Base-by-base conservation (phyloP, 2,797 vertebrate genomes). In the Anolis apletophallus region DNA sequence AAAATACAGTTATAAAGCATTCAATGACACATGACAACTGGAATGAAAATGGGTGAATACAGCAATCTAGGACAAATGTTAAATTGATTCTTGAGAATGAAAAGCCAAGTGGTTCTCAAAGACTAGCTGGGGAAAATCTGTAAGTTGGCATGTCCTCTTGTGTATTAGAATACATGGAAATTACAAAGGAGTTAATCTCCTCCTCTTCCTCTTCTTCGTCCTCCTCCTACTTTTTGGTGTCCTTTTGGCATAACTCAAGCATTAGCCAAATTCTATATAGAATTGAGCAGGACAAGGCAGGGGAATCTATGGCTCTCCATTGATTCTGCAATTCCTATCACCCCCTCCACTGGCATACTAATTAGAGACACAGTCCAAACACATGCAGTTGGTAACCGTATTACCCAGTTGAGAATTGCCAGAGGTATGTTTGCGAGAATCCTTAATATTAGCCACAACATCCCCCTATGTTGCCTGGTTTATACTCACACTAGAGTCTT, bases 401-500 rank as follows among this genome's bases (percentile, higher is more conserved):
- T 77, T 34, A 8, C 32, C 54, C 12, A 8, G 0, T 3, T 3
- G 85, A 46, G 32, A 82, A 23, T 36, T 23, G 59, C 64, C 17
- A 54, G 9, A 68, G 29, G 32, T 69, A 3, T 78, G n/a, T 78
- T 10, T 34, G 34, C 17, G 74, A 76, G 52, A 54, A 26, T 19
- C 23, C 79, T 50, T 50, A 19, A 74, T 46, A 59, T 83, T 46
- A 73, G 73, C 23, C 26, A n/a, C 29, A 59, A 59, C 81, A 14
- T 73, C 19, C 40, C 23, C 54, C 69, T 13, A 32, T 1, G 9
- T 21, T 29, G 10, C 19, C 52, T 0, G 3, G 82, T 34, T 73
- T 91, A 87, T 75, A 0, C 0, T 82, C 85, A 80, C 92, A 88
- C 80, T 85, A 88, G 90, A 19, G 59, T 52, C 85, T 71, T 84